A percentile compares a stretch with the other conserved stretches of the same genome.
Evolutionary conservation across 2,113 vertebrate genomes (phyloP).

Genomic region (Dicaeum eximium): DNA sequence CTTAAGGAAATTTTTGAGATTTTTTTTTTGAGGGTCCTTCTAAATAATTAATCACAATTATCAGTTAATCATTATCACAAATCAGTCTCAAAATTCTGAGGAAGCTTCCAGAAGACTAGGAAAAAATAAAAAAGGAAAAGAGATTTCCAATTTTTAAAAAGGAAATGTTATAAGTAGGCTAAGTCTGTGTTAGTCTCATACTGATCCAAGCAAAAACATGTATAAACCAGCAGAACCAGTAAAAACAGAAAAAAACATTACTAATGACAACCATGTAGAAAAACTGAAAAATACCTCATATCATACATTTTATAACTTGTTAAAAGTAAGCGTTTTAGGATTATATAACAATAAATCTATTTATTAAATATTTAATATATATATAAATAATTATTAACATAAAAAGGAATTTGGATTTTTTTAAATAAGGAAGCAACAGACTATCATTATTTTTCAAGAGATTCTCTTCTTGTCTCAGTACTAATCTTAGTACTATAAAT

Average conservation of each 20-base stretch:
- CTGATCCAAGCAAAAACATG: background rate
- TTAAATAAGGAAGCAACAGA: background rate
- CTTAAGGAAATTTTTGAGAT: background rate
- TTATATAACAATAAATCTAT: background rate
- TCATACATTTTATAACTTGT: background rate
- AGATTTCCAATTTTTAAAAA: background rate
- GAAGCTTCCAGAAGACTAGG: background rate
- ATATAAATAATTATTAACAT: background rate
- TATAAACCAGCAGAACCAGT: background rate
- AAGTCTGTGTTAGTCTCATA: background rate
- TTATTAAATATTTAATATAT: background rate
- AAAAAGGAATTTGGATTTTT: background rate
- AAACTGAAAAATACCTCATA: background rate
- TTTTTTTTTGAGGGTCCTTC: background rate
- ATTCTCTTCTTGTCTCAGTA: background rate
- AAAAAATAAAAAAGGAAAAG: background rate
- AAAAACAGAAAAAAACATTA: background rate
- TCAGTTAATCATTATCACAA: background rate
- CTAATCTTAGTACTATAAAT: background rate
- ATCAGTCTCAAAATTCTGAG: background rate
- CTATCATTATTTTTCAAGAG: background rate
- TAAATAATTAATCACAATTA: background rate
- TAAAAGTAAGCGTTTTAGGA: background rate
- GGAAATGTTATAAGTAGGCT: background rate
- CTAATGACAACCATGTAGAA: background rate